Evolutionary conservation across 2,113 vertebrate genomes (phyloP).

Genomic region (Galbula dea): DNA sequence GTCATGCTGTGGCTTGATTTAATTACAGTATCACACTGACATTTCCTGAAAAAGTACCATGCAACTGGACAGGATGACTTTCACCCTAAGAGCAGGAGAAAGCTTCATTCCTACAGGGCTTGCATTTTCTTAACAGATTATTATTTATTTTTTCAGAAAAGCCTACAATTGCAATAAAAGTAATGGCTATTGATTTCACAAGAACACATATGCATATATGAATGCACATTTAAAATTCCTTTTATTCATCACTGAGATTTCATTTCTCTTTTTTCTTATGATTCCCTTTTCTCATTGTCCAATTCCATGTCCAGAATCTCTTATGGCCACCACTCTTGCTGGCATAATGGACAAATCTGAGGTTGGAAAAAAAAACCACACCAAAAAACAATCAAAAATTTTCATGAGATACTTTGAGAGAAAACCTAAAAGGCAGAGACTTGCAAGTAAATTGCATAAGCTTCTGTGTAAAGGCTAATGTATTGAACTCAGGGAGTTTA

Average conservation of each 20-base stretch:
- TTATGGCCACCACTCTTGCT: background rate
- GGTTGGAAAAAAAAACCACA: background rate
- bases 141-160: background rate
- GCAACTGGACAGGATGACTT: background rate
- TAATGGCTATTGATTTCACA: background rate
- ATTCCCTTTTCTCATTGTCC: background rate
- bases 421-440: background rate
- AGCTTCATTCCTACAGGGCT: background rate
- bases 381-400: background rate
- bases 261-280: background rate
- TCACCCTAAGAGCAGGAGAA: background rate
- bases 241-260: background rate
- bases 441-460: background rate
- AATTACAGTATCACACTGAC: accelerated
- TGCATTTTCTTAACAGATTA: background rate
- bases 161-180: background rate
- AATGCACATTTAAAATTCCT: background rate
- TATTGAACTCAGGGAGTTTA: background rate
- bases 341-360: background rate
- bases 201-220: background rate
- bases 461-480: background rate
- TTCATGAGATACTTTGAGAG: background rate
- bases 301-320: background rate
- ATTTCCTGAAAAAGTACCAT: background rate
- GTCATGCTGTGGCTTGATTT: background rate